A percentile compares a stretch with the other conserved stretches of the same genome.
Evolutionary conservation across 23 tunicate species (phyloP).

Genomic region (Clavelina lepadiformis): DNA sequence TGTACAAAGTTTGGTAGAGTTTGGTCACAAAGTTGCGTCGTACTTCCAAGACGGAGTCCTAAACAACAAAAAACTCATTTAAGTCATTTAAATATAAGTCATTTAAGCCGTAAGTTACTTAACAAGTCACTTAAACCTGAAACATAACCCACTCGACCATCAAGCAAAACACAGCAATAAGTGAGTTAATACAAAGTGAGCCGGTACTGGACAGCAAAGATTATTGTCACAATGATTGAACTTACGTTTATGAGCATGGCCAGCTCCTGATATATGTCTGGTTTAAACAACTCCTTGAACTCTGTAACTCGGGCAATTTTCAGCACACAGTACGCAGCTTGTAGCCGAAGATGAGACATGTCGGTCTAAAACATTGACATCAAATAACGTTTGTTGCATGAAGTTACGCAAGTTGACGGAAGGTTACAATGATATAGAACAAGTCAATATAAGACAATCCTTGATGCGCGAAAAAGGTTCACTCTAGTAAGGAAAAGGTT

Average conservation of each 20-base stretch:
- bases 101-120: too few species aligned
- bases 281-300: constrained; percentile 63
- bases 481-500: not conserved
- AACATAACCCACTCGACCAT: too few species aligned
- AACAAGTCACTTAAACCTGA: too few species aligned
- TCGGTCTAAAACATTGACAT: constrained; percentile 38
- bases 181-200: too few species aligned
- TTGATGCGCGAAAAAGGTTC: not conserved
- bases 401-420: not conserved
- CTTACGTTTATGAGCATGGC: constrained; percentile 69
- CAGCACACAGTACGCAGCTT: constrained; percentile 78
- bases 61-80: constrained; percentile 1
- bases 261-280: constrained; percentile 55
- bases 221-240: too few species aligned
- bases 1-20: constrained; percentile 42
- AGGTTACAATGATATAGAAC: not conserved
- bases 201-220: too few species aligned
- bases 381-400: not conserved
- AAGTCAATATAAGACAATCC: not conserved
- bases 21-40: constrained; percentile 58
- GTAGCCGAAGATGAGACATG: constrained; percentile 78
- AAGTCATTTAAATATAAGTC: not conserved
- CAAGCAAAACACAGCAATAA: too few species aligned
- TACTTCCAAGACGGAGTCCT: constrained; percentile 85
- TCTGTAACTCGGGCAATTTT: constrained; percentile 59